These are phyloP conservation scores for Drosophila sucinea DNA, from an alignment of 1,140 invertebrate genomes.

Conservation along the genomic window DNA sequence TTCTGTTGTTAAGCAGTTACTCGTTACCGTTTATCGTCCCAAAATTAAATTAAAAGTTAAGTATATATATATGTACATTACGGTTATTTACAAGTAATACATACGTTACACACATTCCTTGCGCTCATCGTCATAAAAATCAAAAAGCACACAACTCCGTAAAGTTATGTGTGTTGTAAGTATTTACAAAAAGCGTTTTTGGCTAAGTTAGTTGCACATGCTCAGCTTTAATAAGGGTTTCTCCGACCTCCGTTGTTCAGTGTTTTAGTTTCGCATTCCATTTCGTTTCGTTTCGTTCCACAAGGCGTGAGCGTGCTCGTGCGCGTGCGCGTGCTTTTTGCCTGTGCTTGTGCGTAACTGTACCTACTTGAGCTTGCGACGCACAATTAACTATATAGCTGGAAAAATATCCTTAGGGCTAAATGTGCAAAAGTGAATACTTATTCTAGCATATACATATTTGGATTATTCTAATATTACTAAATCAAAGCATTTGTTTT, in stretches of 20 bases:
- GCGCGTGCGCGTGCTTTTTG: constrained; percentile 17
- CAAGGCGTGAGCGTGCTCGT: constrained; percentile 2
- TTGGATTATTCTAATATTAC: background rate
- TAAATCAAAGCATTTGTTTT: background rate
- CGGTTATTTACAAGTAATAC: constrained; percentile 24
- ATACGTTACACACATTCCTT: constrained; percentile 44
- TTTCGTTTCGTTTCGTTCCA: constrained; percentile 33
- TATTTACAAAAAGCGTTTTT: constrained; percentile 61
- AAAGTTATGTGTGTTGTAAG: constrained; percentile 9
- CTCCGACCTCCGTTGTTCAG: background rate
- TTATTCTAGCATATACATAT: background rate
- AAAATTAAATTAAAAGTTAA: background rate
- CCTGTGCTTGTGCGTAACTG: constrained; percentile 50
- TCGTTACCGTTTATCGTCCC: background rate
- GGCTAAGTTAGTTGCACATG: constrained; percentile 13
- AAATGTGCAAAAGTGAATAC: constrained; percentile 21
- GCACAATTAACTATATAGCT: constrained; percentile 24
- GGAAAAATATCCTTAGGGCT: constrained; percentile 18
- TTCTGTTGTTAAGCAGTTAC: background rate
- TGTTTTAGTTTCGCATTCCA: constrained; percentile 52
- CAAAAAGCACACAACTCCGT: constrained; percentile 1
- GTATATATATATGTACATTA: background rate
- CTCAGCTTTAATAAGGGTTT: constrained; percentile 3
- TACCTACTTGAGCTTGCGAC: constrained; percentile 10
- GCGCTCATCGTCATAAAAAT: background rate